Conservation (phyloP, 2,888 invertebrate species). For the Cerastis leucographa region DNA sequence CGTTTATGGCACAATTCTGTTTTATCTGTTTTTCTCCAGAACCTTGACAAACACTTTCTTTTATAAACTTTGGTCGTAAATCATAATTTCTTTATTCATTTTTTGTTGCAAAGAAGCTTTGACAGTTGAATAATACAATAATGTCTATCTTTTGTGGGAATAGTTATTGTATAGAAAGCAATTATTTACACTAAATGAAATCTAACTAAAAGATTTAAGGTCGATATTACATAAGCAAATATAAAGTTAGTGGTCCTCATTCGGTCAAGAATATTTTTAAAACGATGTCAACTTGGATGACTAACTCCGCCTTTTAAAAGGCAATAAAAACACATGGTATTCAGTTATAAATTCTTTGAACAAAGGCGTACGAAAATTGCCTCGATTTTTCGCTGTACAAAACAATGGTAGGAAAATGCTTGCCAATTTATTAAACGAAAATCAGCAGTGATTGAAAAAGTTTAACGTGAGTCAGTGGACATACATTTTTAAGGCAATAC, state of each 20-base stretch:
- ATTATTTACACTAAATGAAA: neutral
- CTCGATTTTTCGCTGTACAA: conserved; percentile 43
- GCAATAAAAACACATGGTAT: conserved; percentile 36
- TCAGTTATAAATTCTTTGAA: conserved; percentile 27
- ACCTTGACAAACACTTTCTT: conserved; percentile 18
- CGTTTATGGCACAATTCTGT: conserved; percentile 24
- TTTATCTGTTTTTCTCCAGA: conserved; percentile 22
- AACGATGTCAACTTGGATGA: conserved; percentile 37
- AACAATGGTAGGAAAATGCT: conserved; percentile 51
- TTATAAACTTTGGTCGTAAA: conserved; percentile 18
- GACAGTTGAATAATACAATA: neutral
- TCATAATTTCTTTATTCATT: neutral
- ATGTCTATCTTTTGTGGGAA: neutral
- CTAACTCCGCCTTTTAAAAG: conserved; percentile 40
- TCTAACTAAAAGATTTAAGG: neutral
- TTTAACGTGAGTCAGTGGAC: conserved; percentile 22
- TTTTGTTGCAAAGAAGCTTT: neutral
- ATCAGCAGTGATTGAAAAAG: conserved; percentile 34
- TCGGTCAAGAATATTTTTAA: conserved; percentile 2
- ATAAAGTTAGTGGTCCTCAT: neutral
- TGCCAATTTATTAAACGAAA: conserved; percentile 41
- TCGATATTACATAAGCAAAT: neutral
- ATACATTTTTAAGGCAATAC: neutral
- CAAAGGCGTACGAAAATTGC: conserved; percentile 53
- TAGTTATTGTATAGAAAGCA: neutral